These are phyloP conservation scores for Romanogobio albipinnatus DNA, from an alignment of 2,113 vertebrate genomes.

Conservation along the genomic window DNA sequence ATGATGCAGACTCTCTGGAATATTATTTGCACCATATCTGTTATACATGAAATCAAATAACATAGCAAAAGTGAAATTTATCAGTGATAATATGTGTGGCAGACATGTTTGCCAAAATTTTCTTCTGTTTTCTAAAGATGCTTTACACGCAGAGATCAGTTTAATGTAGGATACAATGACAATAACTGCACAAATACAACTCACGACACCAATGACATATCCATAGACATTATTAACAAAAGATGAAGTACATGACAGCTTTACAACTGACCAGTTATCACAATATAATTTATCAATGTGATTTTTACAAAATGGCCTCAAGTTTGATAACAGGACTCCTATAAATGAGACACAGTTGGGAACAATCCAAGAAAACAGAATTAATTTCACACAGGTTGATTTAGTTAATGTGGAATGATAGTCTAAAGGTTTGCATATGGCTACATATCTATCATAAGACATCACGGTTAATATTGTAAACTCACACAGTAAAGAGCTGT, in stretches of 20 bases:
- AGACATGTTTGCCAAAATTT: constrained; percentile 55
- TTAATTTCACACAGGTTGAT: constrained; percentile 18
- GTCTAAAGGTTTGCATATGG: no score
- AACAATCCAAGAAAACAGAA: constrained; percentile 39
- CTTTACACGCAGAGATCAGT: constrained; percentile 35
- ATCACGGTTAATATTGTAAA: no score
- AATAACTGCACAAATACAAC: not conserved
- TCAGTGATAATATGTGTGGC: constrained; percentile 46
- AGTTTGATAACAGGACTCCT: not conserved
- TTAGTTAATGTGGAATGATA: no score
- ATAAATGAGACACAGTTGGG: not conserved
- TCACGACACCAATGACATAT: not conserved
- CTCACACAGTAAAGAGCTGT: no score
- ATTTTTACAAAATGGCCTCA: constrained; percentile 16
- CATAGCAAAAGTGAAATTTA: constrained; percentile 36
- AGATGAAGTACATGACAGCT: constrained; percentile 25
- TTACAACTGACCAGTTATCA: constrained; percentile 52
- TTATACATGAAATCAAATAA: constrained; percentile 49
- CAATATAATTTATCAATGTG: constrained; percentile 50
- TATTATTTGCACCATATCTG: constrained; percentile 32
- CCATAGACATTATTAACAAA: constrained; percentile 38
- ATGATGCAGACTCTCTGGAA: constrained; percentile 22
- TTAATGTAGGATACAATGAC: constrained; percentile 39
- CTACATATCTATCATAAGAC: no score
- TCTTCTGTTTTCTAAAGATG: constrained; percentile 41